These are phyloP conservation scores for Petaurus breviceps DNA, from an alignment of 2,113 vertebrate genomes.

Conservation along the genomic window DNA sequence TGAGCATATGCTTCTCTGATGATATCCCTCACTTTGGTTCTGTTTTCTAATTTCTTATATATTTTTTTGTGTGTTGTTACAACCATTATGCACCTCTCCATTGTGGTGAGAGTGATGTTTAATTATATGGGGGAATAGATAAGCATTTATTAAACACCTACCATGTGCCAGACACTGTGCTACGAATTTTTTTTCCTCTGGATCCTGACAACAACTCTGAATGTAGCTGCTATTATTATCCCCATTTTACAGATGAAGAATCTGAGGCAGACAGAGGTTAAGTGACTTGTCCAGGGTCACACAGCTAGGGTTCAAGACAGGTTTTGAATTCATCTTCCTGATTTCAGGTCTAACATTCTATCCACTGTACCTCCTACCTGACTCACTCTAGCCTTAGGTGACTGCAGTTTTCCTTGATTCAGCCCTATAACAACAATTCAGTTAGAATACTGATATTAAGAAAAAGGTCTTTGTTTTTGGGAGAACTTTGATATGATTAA, in stretches of 20 bases:
- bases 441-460: not conserved
- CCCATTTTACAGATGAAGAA: not conserved
- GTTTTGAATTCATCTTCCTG: not conserved
- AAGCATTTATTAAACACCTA: not conserved
- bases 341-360: not conserved
- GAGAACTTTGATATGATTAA: not conserved
- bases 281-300: not conserved
- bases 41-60: not conserved
- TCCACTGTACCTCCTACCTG: not conserved
- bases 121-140: not conserved
- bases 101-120: not conserved
- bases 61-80: not conserved
- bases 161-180: not conserved
- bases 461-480: conserved; percentile 2
- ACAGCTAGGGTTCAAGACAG: not conserved
- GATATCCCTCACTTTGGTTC: not conserved
- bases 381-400: not conserved
- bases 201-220: not conserved
- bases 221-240: not conserved
- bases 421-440: not conserved
- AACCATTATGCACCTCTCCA: not conserved
- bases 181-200: not conserved
- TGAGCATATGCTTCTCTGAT: not conserved
- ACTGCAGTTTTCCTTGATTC: not conserved
- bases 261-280: not conserved